Evolutionary conservation across 2,113 vertebrate species (phyloP).

Genomic region (Laticauda colubrina): DNA sequence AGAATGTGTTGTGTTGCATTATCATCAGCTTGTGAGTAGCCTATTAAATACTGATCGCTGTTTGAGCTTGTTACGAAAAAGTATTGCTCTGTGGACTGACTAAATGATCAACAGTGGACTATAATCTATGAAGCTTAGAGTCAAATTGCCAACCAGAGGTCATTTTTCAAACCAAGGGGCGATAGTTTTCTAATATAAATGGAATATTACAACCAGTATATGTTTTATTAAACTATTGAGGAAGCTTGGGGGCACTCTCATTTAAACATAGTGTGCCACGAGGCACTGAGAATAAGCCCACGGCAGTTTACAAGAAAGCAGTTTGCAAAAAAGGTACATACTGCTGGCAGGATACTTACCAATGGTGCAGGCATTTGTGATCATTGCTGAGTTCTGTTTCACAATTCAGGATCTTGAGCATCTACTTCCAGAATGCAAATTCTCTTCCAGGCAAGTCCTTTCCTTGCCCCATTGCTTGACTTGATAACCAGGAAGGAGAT

Average conservation of each 20-base stretch:
- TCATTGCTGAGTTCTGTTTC: conserved; percentile 43
- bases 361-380: conserved; percentile 50
- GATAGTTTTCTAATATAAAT: conserved; percentile 79
- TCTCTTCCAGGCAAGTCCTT: not conserved
- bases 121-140: conserved; percentile 79
- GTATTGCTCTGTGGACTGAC: conserved; percentile 74
- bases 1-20: conserved; percentile 57
- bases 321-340: conserved; percentile 56
- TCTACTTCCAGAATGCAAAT: conserved; percentile 38
- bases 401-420: conserved; percentile 42
- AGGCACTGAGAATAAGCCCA: conserved; percentile 67
- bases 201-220: conserved; percentile 78
- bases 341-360: conserved; percentile 53
- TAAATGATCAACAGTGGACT: conserved; percentile 74
- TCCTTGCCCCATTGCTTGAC: not conserved
- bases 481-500: not conserved
- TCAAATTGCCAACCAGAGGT: conserved; percentile 78
- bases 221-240: conserved; percentile 82
- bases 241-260: conserved; percentile 79
- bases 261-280: conserved; percentile 76
- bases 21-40: conserved; percentile 56
- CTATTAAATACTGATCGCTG: conserved; percentile 59
- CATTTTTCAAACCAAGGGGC: conserved; percentile 81
- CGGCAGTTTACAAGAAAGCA: conserved; percentile 61
- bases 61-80: conserved; percentile 78